phyloP scores from a whole-genome alignment of 1,140 invertebrate species.

The Drosophila nigrodunni region DNA sequence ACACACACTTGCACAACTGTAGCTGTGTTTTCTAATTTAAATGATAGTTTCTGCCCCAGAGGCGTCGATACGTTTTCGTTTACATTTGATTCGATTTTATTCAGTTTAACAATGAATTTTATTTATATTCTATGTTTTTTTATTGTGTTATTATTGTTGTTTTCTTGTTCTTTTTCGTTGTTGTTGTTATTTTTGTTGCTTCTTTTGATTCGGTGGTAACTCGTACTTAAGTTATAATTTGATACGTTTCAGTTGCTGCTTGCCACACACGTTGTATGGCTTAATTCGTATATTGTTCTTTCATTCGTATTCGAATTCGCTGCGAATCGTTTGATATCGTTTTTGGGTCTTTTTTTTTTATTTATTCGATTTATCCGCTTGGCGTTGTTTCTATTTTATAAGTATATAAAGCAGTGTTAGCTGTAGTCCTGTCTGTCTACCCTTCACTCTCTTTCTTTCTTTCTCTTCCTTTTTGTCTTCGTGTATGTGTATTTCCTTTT shows the following conservation, averaged over 20 bases:
- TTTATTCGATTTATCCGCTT: constrained; percentile 58
- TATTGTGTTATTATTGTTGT: constrained; percentile 30
- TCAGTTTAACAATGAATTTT: constrained; percentile 9
- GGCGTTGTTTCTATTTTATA: constrained; percentile 54
- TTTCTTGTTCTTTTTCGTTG: background rate
- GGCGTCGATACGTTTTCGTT: constrained; percentile 25
- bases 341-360: constrained; percentile 48
- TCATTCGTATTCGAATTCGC: constrained; percentile 20
- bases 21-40: constrained; percentile 63
- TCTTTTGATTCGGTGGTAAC: constrained; percentile 54
- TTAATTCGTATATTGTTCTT: constrained; percentile 64
- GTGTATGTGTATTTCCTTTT: constrained; percentile 43
- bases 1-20: background rate
- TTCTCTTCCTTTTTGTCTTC: constrained; percentile 12
- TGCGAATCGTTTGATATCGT: constrained; percentile 46
- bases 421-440: constrained; percentile 44
- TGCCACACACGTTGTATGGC: constrained; percentile 56
- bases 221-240: constrained; percentile 74
- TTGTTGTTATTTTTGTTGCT: constrained; percentile 53
- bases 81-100: constrained; percentile 17
- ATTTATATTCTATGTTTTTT: constrained; percentile 23
- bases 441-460: constrained; percentile 6
- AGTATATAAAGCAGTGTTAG: constrained; percentile 66
- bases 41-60: constrained; percentile 51
- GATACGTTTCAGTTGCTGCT: constrained; percentile 71